Evolutionary conservation across 23 tunicate species (phyloP), one percentile per base, ranked within the genome.

Genomic region (Halocynthia roretzi): DNA sequence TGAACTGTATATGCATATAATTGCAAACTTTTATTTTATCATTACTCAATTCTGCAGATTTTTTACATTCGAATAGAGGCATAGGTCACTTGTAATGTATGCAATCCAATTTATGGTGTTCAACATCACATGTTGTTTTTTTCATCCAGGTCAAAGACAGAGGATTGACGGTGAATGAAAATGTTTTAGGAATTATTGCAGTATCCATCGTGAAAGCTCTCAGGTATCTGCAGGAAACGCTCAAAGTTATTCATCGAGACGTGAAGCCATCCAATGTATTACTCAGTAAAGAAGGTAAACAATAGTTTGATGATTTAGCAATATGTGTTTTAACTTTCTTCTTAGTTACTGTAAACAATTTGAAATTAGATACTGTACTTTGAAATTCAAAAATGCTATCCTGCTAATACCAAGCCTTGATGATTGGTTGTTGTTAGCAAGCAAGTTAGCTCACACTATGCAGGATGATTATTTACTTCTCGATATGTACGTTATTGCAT

Each of bases 191-290:
- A n/a, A 69, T 83, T 7, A 83, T 92, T 51, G 98, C 98, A 12
- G 98, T 92, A 14, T 92, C 98, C 10, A 92, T 92, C n/a, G 98
- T 92, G 0, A 92, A 92, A 49, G 98, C 98, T 52, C 81, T 92
- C 40, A 75, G 92, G 53, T 92, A 92, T 58, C 58, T 92, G 68
- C 98, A 92, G 61, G 98, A 92, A 74, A 82, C 92, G 18, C 72
- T 92, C n/a, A 86, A 68, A 49, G 94, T 87, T 69, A 94, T 94
- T 57, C 99, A 94, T 61, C 76, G 99, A n/a, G 99, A 94, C 85
- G 95, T 94, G 52, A 94, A 94, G 51, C 99, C 99, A 15, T 94
- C 99, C 70, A 94, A 94, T 62, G 94, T 94, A 21, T 79, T 94
- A 18, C 76, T 94, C 57, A 88, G 77, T 79, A 94, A 89, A 61